Evolutionary conservation across 2,888 invertebrate genomes (phyloP), one percentile per base, ranked within the genome.

Genomic region (Apodemia duryi): DNA sequence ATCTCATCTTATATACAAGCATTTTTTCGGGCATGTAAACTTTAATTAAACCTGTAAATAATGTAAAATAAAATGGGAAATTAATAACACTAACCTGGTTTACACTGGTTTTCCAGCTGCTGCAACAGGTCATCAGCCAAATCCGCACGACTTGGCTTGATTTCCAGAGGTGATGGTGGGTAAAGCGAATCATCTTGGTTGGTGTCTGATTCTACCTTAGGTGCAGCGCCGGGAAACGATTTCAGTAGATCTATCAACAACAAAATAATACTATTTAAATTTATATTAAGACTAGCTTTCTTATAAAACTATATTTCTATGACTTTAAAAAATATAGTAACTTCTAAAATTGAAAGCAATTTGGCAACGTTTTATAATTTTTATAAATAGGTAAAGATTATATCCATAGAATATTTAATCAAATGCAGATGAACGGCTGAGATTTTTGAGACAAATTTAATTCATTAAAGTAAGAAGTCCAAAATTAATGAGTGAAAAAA

Each of bases 31-130:
- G 32, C 32, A 4, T 43, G 11, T 11, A 43, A 11, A 11, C 11
- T 43, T 43, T 11, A 46, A 46, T 5, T 46, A 13, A 32, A 32
- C 11, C 32, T n/a, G 6, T 54, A 54, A 57, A 6, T 38, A n/a
- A 46, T 11, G 4, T 10, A 49, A 49, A 49, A 49, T n/a, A 6
- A 6, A n/a, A n/a, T 13, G 4, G 13, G 13, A 4, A 46, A 46
- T 46, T 6, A 6, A n/a, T 11, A 54, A 43, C 70, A 63, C 74
- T 68, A 79, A 94, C 95, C 95, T 93, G 94, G 94, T 90, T 95
- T 95, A 82, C 94, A 94, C 85, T 93, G 93, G 77, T 92, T 94
- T 76, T 95, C 95, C 72, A 95, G 87, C 86, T 94, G 94, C 83
- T 94, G 94, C 81, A 95, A 89, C 72, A 95, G 90, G 79, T 94